These are phyloP conservation scores for Phenganax marumi DNA, from an alignment of 92 coral and sea anemone species.

Conservation along the genomic window DNA sequence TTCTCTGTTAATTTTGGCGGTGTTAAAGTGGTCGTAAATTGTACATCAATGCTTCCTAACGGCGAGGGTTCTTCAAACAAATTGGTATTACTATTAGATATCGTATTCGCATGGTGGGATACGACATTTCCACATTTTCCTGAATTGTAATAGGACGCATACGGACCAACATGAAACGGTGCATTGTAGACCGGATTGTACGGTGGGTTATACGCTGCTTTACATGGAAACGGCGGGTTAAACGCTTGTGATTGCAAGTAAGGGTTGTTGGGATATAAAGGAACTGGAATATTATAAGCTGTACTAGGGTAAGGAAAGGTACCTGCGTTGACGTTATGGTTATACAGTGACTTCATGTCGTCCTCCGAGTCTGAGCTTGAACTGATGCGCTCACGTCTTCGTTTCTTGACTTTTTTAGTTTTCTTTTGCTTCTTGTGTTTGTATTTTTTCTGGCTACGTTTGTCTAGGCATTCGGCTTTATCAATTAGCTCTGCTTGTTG, in stretches of 20 bases:
- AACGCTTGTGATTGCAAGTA: neutral
- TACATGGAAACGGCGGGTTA: neutral
- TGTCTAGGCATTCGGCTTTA: no score
- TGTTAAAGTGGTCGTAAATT: slow-evolving; percentile 30
- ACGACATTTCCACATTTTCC: no score
- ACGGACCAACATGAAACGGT: no score
- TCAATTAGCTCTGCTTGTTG: no score
- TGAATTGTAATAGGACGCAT: no score
- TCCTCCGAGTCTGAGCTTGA: slow-evolving; percentile 1
- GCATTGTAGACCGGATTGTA: slow-evolving; percentile 6
- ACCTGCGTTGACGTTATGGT: neutral
- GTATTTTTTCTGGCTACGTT: no score
- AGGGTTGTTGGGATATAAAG: neutral
- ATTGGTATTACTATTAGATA: slow-evolving; percentile 32
- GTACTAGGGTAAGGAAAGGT: neutral
- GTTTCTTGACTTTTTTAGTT: no score
- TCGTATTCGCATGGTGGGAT: no score
- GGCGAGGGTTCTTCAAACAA: slow-evolving; percentile 37
- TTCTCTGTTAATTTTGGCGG: slow-evolving; percentile 37
- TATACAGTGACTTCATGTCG: neutral
- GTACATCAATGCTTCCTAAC: slow-evolving; percentile 35
- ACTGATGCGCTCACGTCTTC: slow-evolving; percentile 1
- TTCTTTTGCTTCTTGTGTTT: no score
- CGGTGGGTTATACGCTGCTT: neutral
- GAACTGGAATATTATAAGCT: neutral